These are phyloP conservation scores for Psilopogon haemacephalus DNA, from an alignment of 2,113 vertebrate genomes.

Conservation along the genomic window DNA sequence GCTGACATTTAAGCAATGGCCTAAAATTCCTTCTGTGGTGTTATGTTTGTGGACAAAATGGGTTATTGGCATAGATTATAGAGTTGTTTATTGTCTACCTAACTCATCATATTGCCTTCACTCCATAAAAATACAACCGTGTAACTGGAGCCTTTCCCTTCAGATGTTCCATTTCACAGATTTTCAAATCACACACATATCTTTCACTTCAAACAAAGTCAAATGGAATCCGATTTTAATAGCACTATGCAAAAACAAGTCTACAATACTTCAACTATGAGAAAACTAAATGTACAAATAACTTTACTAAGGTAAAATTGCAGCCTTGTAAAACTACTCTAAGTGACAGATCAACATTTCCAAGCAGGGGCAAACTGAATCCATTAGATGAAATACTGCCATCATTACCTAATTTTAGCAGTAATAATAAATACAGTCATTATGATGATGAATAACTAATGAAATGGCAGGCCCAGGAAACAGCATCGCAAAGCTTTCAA, in stretches of 20 bases:
- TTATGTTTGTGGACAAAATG: not conserved
- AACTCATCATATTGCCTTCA: not conserved
- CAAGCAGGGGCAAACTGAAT: slow-evolving; percentile 27
- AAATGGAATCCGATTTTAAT: not conserved
- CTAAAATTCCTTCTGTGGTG: not conserved
- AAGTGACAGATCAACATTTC: slow-evolving; percentile 43
- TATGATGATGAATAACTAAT: slow-evolving; percentile 68
- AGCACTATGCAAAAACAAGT: not conserved
- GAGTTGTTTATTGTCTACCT: not conserved
- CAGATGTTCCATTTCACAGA: not conserved
- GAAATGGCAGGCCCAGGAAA: slow-evolving; percentile 58
- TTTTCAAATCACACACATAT: not conserved
- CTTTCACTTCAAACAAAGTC: not conserved
- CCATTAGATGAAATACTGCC: slow-evolving; percentile 44
- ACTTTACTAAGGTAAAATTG: not conserved
- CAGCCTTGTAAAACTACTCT: not conserved
- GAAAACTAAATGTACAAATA: not conserved
- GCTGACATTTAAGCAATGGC: not conserved
- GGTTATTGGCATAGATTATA: not conserved
- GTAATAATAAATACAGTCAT: slow-evolving; percentile 67
- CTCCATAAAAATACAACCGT: not conserved
- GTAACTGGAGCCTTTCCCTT: not conserved
- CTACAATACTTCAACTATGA: not conserved
- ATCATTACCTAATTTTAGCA: slow-evolving; percentile 63
- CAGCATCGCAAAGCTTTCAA: slow-evolving; percentile 50